Base-by-base conservation (phyloP, 2,888 invertebrate genomes). In the Pristionchus exspectatus region DNA sequence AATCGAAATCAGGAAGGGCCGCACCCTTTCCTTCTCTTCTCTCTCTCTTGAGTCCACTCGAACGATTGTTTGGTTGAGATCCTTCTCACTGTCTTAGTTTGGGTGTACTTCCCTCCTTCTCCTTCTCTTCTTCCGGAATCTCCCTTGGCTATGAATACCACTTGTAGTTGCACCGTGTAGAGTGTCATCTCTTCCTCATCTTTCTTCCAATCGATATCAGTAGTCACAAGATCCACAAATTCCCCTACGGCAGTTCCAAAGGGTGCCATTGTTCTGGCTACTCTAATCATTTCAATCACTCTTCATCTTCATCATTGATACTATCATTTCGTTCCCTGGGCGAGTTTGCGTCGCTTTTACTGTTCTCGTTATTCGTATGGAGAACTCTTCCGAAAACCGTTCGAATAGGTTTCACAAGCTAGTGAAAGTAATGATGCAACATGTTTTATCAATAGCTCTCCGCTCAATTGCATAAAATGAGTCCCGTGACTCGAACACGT, bases 241-340 rank as follows among this genome's bases (percentile, higher is more conserved):
- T 33, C 50, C 50, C 85, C 38, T 85, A 30, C 44, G 77, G 77
- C 24, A 44, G 10, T 44, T 21, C 74, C 74, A 50, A 30, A 74
- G 74, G 33, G 24, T 77, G 77, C 77, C 77, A 77, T 77, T 77
- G 77, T 77, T 30, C 77, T 77, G 77, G 77, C 77, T 77, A 77
- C 77, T 77, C n/a, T 21, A 77, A 77, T 77, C 77, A 77, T 21
- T 21, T 18, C 77, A 33, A 77, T 77, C 77, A 77, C 30, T 72
- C 72, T 33, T 72, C 10, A 72, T 72, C 30, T 18, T 72, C 72
- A 30, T 24, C 59, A 59, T 21, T 59, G 59, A 33, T 72, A 77
- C 33, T 74, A 14, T 74, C 74, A 21, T 30, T 74, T n/a, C 12
- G 33, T 33, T 24, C 33, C 77, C 30, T 14, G 72, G 72, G 72